Conservation (phyloP, 2,888 invertebrate genomes). For the Eutolmus rufibarbis region DNA sequence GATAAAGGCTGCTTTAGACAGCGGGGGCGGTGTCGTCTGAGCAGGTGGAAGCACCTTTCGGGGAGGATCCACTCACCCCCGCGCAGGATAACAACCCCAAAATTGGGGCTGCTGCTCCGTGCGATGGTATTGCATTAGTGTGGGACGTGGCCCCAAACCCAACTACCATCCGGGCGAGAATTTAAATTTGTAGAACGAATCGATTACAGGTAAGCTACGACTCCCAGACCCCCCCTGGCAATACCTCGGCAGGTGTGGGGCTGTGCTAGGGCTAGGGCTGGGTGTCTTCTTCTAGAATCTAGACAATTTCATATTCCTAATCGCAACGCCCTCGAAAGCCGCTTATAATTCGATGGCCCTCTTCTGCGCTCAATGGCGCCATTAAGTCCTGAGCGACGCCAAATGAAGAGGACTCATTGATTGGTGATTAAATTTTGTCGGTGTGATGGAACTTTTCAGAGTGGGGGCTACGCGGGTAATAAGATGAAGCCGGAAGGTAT, state of each 20-base stretch:
- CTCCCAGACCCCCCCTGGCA: too few species aligned
- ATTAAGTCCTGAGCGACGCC: neutral
- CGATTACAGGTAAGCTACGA: neutral
- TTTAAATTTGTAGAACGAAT: slow-evolving; percentile 11
- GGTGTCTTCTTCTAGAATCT: neutral
- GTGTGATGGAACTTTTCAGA: neutral
- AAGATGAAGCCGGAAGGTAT: neutral
- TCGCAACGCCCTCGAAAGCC: neutral
- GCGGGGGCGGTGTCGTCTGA: neutral
- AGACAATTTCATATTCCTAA: slow-evolving; percentile 23
- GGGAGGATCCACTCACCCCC: neutral
- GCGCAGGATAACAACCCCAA: neutral
- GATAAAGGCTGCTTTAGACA: slow-evolving; percentile 2
- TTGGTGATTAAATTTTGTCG: neutral
- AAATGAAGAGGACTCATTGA: slow-evolving; percentile 22
- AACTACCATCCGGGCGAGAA: neutral
- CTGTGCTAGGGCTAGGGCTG: too few species aligned
- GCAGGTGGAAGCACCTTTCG: neutral
- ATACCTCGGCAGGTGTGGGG: neutral
- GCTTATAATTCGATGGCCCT: slow-evolving; percentile 21
- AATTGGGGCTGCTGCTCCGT: neutral
- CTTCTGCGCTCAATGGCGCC: neutral
- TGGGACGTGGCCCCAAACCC: neutral
- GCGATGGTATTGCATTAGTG: neutral
- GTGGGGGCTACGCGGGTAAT: neutral